Base-by-base conservation (phyloP, 1,140 invertebrate species). In the Tachypleus tridentatus region DNA sequence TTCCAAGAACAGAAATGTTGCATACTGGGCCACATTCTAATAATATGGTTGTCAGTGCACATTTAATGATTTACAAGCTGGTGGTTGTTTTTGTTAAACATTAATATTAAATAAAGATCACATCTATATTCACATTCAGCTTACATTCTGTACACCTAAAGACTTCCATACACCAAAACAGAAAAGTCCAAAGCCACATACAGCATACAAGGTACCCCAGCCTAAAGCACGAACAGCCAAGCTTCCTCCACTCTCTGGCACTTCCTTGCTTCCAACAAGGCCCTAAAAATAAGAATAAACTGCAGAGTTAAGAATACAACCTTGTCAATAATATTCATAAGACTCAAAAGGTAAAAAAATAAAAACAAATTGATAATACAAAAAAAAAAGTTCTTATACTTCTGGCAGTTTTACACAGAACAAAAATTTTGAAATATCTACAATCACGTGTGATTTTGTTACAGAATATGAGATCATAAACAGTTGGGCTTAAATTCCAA, bases 111-210 rank as follows among this genome's bases (percentile, higher is more conserved):
- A 61, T 29, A 49, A 10, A 61, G 11, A 51, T 47, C 1, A 59
- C 7, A 49, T 48, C 6, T 6, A n/a, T 49, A 61, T 49, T 3
- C 7, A 48, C 2, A 4, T 10, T 61, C 48, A 57, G 75, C 75
- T 76, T 73, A 79, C 77, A 82, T 87, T 83, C 70, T 84, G 83
- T 51, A 89, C 91, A 67, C 91, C 92, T 51, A 89, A 86, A 5
- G 92, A 70, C 80, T 94, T 95, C 89, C 91, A 96, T 64, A 94
- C 84, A 8, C 83, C 82, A 77, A 86, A 93, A 75, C 86, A 89
- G 63, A 95, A 77, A 58, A 89, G 73, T 9, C 88, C 82, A 69
- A 90, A 89, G 8, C 91, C 91, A 53, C 85, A 79, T 10, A 92
- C 79, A 1, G 93, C 88, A 77, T 91, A 93, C 3, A 93, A 72